phyloP scores from a whole-genome alignment of 2,113 vertebrate genomes.

The Cariama cristata region DNA sequence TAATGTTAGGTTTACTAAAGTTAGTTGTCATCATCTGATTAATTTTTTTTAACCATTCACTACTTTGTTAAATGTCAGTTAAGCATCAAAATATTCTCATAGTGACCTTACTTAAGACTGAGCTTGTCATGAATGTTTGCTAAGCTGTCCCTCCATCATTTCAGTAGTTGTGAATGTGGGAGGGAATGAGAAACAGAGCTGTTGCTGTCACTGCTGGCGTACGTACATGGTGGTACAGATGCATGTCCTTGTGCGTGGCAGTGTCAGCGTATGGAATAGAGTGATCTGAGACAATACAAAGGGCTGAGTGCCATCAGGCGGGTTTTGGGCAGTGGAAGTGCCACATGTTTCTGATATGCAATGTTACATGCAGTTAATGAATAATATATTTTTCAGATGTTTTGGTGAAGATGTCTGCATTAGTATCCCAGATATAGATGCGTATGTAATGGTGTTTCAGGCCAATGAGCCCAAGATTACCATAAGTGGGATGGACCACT shows the following conservation, averaged over 20 bases:
- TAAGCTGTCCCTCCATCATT: not conserved
- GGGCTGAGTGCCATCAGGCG: not conserved
- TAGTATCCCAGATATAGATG: slow-evolving; percentile 90
- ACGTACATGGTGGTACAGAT: not conserved
- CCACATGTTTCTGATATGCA: not conserved
- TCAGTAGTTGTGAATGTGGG: not conserved
- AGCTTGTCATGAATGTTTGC: not conserved
- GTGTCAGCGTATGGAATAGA: not conserved
- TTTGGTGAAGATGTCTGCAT: slow-evolving; percentile 97
- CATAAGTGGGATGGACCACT: slow-evolving; percentile 87
- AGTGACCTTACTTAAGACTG: not conserved
- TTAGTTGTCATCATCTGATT: slow-evolving; percentile 36
- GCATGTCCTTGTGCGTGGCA: not conserved
- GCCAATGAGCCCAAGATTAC: slow-evolving; percentile 94
- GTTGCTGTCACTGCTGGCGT: not conserved
- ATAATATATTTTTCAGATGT: slow-evolving; percentile 82
- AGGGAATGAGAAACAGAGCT: not conserved
- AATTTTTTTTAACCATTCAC: not conserved
- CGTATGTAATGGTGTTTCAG: slow-evolving; percentile 93
- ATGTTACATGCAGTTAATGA: slow-evolving; percentile 33
- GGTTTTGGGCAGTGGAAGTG: not conserved
- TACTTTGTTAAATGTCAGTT: slow-evolving; percentile 52
- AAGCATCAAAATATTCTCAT: slow-evolving; percentile 22
- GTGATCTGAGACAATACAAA: not conserved
- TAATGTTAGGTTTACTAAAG: not conserved